phyloP scores from a whole-genome alignment of 1,140 invertebrate genomes.

The Gryon sp. region DNA sequence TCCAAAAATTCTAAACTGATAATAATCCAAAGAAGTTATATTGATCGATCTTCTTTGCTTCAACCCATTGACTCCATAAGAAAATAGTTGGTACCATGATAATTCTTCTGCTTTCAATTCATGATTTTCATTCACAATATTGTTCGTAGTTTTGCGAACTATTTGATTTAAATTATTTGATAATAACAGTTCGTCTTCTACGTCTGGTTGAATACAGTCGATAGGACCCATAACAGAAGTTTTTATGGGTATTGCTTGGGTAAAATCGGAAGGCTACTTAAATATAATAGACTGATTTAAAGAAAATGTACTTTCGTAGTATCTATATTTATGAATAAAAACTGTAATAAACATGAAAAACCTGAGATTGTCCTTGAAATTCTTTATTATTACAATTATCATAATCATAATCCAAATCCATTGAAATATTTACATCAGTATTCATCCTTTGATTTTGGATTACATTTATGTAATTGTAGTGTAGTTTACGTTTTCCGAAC shows the following conservation, averaged over 20 bases:
- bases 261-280: not conserved
- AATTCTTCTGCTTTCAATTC: conserved; percentile 75
- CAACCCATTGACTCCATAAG: conserved; percentile 73
- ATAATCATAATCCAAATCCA: conserved; percentile 5
- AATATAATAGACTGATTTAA: conserved; percentile 7
- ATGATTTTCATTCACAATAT: conserved; percentile 67
- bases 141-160: conserved; percentile 66
- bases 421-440: conserved; percentile 5
- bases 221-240: conserved; percentile 67
- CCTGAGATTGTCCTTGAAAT: too few relatives aligned
- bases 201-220: conserved; percentile 65
- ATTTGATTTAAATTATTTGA: conserved; percentile 67
- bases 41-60: conserved; percentile 66
- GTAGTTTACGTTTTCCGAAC: conserved; percentile 6
- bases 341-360: too few relatives aligned
- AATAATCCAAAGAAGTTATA: conserved; percentile 74
- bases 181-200: conserved; percentile 67
- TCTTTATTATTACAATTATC: too few relatives aligned
- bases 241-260: conserved; percentile 40
- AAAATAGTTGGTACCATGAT: conserved; percentile 72
- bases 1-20: conserved; percentile 70
- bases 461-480: conserved; percentile 8
- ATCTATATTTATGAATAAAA: too few relatives aligned
- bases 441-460: conserved; percentile 15
- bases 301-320: conserved; percentile 9